Evolutionary conservation across 2,113 vertebrate species (phyloP).

Genomic region (Xenopus laevis): DNA sequence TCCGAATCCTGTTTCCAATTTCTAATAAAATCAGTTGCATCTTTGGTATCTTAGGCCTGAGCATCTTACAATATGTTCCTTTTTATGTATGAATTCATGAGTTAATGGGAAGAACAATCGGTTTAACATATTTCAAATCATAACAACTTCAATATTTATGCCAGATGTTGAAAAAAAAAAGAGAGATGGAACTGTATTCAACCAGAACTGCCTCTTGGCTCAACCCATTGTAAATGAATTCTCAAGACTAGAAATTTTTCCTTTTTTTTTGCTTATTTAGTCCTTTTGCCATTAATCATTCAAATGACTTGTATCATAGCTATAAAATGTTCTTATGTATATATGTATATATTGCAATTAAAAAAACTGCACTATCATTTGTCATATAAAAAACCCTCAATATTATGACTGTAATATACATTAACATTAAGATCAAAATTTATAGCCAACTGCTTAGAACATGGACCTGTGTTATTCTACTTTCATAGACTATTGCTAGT

Average conservation of each 20-base stretch:
- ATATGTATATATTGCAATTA: too few relatives aligned
- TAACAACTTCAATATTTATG: constrained; percentile 1
- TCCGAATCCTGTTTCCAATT: too few relatives aligned
- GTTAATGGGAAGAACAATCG: background rate
- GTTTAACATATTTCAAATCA: background rate
- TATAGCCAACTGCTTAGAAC: too few relatives aligned
- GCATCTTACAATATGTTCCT: too few relatives aligned
- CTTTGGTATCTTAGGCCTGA: too few relatives aligned
- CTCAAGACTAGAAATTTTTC: background rate
- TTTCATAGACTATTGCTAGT: too few relatives aligned
- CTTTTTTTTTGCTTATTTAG: background rate
- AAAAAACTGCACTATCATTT: background rate
- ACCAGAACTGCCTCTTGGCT: background rate
- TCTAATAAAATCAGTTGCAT: too few relatives aligned
- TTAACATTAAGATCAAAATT: too few relatives aligned
- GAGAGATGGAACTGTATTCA: background rate
- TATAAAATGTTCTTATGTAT: too few relatives aligned
- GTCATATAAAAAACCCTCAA: background rate
- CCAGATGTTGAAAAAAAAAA: background rate
- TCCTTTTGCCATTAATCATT: background rate
- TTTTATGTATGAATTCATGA: background rate
- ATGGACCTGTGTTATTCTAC: too few relatives aligned
- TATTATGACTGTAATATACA: background rate
- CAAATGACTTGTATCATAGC: background rate
- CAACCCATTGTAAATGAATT: background rate